phyloP scores from a whole-genome alignment of 2,888 invertebrate genomes.

The Blomia tropicalis region DNA sequence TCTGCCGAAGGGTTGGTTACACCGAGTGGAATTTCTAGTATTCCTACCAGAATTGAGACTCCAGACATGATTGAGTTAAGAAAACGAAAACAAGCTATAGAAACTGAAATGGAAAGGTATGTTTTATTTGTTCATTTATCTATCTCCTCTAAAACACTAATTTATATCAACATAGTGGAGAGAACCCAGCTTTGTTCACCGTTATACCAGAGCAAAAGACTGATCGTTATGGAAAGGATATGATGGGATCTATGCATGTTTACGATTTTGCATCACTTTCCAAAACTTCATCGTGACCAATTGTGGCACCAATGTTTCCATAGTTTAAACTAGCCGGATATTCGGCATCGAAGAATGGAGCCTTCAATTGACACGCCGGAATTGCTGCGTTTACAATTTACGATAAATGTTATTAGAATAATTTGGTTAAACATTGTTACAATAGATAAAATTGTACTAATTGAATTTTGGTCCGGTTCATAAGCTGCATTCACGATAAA shows the following conservation, averaged over 20 bases:
- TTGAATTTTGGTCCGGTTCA: no score
- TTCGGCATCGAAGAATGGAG: no score
- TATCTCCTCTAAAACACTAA: no score
- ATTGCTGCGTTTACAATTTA: no score
- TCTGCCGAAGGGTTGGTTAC: conserved; percentile 73
- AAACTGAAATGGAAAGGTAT: conserved; percentile 84
- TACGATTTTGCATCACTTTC: conserved; percentile 13
- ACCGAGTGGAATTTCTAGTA: conserved; percentile 75
- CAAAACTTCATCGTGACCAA: conserved; percentile 2
- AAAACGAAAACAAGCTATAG: conserved; percentile 67
- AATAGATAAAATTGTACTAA: no score
- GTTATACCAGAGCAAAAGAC: conserved; percentile 84
- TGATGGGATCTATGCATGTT: conserved; percentile 79
- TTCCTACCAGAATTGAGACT: conserved; percentile 90
- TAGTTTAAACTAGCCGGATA: no score
- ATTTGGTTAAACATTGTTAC: no score
- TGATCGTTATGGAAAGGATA: conserved; percentile 68
- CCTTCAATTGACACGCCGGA: no score
- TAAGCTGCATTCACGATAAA: no score
- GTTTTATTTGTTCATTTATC: conserved; percentile 31
- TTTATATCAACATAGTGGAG: conserved; percentile 45
- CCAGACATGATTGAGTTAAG: conserved; percentile 95
- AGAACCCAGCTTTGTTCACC: conserved; percentile 85
- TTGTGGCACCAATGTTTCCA: no score
- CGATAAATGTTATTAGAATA: no score